These are phyloP conservation scores for Pogonomyrmex californicus DNA, from an alignment of 1,140 invertebrate genomes.

Conservation along the genomic window DNA sequence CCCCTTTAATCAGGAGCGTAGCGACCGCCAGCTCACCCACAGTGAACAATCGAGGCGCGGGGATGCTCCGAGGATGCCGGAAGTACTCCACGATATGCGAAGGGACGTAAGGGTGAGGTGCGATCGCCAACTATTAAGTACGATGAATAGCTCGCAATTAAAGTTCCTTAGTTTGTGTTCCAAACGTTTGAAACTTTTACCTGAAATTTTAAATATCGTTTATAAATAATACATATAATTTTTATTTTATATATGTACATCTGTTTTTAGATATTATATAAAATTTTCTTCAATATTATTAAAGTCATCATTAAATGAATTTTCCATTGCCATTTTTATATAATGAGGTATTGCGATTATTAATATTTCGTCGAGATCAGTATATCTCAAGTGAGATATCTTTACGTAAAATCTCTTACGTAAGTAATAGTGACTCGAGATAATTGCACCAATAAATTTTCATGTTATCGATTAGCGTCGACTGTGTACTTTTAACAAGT, in stretches of 20 bases:
- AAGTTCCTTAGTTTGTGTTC: neutral
- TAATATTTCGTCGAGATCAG: neutral
- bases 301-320: neutral
- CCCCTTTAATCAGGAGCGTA: slow-evolving; percentile 64
- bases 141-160: neutral
- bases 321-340: neutral
- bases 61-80: neutral
- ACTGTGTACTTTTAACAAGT: slow-evolving; percentile 10
- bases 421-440: neutral
- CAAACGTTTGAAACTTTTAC: neutral
- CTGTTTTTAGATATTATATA: too few relatives aligned
- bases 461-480: neutral
- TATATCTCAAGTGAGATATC: neutral
- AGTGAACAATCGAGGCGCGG: slow-evolving; percentile 25
- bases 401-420: neutral
- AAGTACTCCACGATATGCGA: slow-evolving; percentile 6
- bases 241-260: too few relatives aligned
- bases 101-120: neutral
- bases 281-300: too few relatives aligned
- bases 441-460: slow-evolving; percentile 21
- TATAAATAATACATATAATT: neutral
- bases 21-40: neutral
- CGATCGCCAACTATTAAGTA: neutral
- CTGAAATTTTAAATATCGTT: too few relatives aligned
- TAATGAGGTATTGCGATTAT: neutral